Evolutionary conservation across 1,140 invertebrate species (phyloP).

Genomic region (Drosophila teissieri): DNA sequence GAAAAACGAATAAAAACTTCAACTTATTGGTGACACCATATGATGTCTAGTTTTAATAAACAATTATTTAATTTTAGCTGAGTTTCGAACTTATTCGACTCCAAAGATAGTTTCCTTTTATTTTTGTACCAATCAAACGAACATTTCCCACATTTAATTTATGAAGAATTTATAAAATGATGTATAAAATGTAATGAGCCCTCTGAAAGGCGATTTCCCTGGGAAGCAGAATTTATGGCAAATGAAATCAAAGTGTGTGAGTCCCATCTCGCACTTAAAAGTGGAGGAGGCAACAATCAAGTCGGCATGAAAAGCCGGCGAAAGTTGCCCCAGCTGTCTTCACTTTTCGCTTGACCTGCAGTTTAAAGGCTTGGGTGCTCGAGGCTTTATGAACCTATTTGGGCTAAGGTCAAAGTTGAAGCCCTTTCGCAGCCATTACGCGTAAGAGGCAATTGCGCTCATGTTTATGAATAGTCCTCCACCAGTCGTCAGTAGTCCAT

Average conservation of each 20-base stretch:
- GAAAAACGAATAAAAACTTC: not conserved
- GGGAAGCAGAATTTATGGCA: slow-evolving; percentile 27
- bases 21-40: too few relatives aligned
- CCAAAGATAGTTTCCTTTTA: too few relatives aligned
- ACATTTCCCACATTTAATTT: not conserved
- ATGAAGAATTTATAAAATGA: not conserved
- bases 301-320: slow-evolving; percentile 24
- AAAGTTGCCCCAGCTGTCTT: slow-evolving; percentile 17
- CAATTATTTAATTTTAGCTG: too few relatives aligned
- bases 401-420: slow-evolving; percentile 79
- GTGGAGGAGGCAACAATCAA: slow-evolving; percentile 32
- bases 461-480: slow-evolving; percentile 35
- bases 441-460: slow-evolving; percentile 51
- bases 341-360: slow-evolving; percentile 22
- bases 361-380: slow-evolving; percentile 51
- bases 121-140: not conserved
- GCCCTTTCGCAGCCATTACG: slow-evolving; percentile 57
- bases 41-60: too few relatives aligned
- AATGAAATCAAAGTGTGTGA: slow-evolving; percentile 48
- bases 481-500: slow-evolving; percentile 23
- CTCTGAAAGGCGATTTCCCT: not conserved
- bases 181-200: slow-evolving; percentile 7
- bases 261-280: slow-evolving; percentile 29
- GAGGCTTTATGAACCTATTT: slow-evolving; percentile 54
- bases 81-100: too few relatives aligned